Percentiles rank a stretch among this genome's conserved stretches.
Conservation (phyloP, 2,888 invertebrate genomes). For the Chloromyia formosa region DNA sequence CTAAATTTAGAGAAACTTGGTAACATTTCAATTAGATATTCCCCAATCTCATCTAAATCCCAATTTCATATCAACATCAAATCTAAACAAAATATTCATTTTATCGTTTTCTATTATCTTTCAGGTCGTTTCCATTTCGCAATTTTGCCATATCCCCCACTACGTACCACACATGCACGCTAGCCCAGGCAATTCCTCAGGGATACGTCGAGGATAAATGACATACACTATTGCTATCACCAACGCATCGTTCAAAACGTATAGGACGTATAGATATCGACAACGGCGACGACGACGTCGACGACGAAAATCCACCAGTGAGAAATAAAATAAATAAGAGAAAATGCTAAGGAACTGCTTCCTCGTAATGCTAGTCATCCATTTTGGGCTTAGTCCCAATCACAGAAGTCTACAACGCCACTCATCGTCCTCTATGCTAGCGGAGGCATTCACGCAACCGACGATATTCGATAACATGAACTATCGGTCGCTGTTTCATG, state of each 20-base stretch:
- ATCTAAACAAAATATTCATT: constrained; percentile 40
- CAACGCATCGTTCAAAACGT: constrained; percentile 21
- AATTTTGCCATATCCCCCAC: constrained; percentile 1
- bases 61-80: constrained; percentile 25
- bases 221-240: constrained; percentile 23
- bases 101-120: constrained; percentile 42
- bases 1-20: not conserved
- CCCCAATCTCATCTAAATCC: constrained; percentile 6
- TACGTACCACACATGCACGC: not conserved
- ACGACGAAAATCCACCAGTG: constrained; percentile 15
- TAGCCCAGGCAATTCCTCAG: constrained; percentile 11
- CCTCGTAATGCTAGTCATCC: constrained; percentile 49
- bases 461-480: constrained; percentile 50
- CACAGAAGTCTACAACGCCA: constrained; percentile 44
- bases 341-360: constrained; percentile 44
- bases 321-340: constrained; percentile 39
- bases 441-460: constrained; percentile 34
- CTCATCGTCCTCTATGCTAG: not conserved
- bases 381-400: constrained; percentile 47
- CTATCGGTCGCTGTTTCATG: constrained; percentile 51
- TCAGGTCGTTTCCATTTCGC: constrained; percentile 31
- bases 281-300: constrained; percentile 3
- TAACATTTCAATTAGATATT: constrained; percentile 13
- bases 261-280: constrained; percentile 1
- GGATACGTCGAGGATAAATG: constrained; percentile 27